Base-by-base conservation (phyloP, 2,888 invertebrate genomes). In the Drosophila demipolita region DNA sequence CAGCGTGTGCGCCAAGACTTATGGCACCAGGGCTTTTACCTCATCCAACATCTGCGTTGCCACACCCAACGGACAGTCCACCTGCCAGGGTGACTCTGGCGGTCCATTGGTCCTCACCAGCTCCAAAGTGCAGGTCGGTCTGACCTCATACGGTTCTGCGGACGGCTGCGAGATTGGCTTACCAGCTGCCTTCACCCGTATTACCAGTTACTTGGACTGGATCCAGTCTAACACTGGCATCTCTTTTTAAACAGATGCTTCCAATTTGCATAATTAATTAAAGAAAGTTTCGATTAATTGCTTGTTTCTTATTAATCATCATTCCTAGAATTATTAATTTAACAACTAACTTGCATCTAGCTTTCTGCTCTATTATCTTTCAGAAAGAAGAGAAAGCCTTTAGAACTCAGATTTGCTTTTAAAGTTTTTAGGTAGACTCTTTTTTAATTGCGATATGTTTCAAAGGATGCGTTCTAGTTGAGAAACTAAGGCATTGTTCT, bases 1-100 rank as follows among this genome's bases (percentile, higher is more conserved):
- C 91, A 1, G 73, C 83, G 45, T 92, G 90, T 89, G 91, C 83
- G 92, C 93, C 5, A 69, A 69, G 26, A 91, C 91, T 63, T 93
- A 93, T 48, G 93, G 93, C 26, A 82, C 91, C n/a, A 58, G 84
- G 38, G 82, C 83, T 55, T 78, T 91, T 17, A 59, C 59, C 3
- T 0, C 26, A 8, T 4, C 26, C 58, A 87, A 81, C 55, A 66
- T 92, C 49, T 92, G 92, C 59, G 63, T 86, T 0, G 0, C 23
- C 35, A 90, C 90, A 3, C 5, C 66, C 53, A 58, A 63, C 32
- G 75, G 78, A 8, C 26, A 54, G 9, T 92, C 91, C 50, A 90
- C 90, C 50, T 92, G 92, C 81, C 82, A 87, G 59, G 92, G 92
- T 48, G 92, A 92, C 71, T 92, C 92, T 26, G 92, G 92, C 35